Evolutionary conservation across 1,140 invertebrate species (phyloP).

Genomic region (Hylaeus volcanicus): DNA sequence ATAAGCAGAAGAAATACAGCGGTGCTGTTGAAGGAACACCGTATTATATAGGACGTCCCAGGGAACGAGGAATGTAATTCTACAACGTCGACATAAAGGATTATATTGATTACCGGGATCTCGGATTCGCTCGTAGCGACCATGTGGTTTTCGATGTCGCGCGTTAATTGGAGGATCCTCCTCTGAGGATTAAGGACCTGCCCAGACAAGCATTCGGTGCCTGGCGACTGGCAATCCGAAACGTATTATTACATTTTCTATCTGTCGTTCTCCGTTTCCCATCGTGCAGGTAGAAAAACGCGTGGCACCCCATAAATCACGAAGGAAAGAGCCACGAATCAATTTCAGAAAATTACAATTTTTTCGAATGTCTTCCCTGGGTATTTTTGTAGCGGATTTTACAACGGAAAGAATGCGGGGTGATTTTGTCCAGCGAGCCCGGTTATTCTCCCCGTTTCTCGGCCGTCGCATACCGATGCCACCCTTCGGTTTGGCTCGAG

Average conservation of each 20-base stretch:
- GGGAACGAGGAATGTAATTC: slow-evolving; percentile 37
- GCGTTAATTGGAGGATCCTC: slow-evolving; percentile 2
- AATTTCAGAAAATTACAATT: background rate
- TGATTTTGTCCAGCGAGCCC: background rate
- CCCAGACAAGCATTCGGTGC: too few relatives aligned
- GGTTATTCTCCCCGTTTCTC: slow-evolving; percentile 42
- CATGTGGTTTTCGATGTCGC: background rate
- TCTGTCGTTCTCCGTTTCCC: too few relatives aligned
- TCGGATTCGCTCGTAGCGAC: background rate
- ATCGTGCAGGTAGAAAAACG: too few relatives aligned
- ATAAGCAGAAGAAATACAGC: slow-evolving; percentile 40
- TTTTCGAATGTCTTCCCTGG: background rate
- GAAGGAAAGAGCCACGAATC: too few relatives aligned
- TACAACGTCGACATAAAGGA: slow-evolving; percentile 23
- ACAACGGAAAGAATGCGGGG: background rate
- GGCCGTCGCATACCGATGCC: slow-evolving; percentile 43
- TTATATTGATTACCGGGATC: slow-evolving; percentile 31
- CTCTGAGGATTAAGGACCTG: too few relatives aligned
- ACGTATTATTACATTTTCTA: too few relatives aligned
- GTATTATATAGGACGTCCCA: slow-evolving; percentile 9
- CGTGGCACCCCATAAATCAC: too few relatives aligned
- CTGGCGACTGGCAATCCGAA: too few relatives aligned
- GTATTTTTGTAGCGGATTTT: background rate
- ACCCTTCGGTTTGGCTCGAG: slow-evolving; percentile 37
- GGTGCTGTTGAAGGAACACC: slow-evolving; percentile 32